Percentiles rank a stretch among this genome's conserved stretches.
Evolutionary conservation across 2,797 vertebrate genomes (phyloP).

Genomic region (Linurgus olivaceus): DNA sequence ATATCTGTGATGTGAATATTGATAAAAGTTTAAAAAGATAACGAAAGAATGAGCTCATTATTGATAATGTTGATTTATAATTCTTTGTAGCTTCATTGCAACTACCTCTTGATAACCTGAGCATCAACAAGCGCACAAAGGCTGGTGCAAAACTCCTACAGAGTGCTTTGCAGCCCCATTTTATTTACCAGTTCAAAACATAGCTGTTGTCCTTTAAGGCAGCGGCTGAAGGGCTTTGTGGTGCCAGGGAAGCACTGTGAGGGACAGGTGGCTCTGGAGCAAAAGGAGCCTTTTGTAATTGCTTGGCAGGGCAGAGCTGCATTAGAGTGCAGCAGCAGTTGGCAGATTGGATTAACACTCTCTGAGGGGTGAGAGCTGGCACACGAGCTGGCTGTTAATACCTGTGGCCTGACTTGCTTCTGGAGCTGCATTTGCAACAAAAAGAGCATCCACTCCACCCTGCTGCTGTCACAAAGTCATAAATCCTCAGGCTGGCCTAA

Average conservation of each 20-base stretch:
- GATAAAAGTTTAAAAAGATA: not conserved
- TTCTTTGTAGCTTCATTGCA: not conserved
- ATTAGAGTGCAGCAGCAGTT: slow-evolving; percentile 47
- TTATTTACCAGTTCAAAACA: not conserved
- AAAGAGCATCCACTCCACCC: not conserved
- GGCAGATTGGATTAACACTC: slow-evolving; percentile 64
- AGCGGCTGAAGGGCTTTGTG: not conserved
- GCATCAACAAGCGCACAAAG: not conserved
- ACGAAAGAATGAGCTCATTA: not conserved
- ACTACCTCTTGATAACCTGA: not conserved
- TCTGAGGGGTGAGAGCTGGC: slow-evolving; percentile 43
- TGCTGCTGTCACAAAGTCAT: not conserved
- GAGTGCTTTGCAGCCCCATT: not conserved
- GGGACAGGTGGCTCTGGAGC: slow-evolving; percentile 59
- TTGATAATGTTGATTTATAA: not conserved
- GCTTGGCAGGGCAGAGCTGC: slow-evolving; percentile 61
- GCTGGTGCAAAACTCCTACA: not conserved
- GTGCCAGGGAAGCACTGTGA: slow-evolving; percentile 13
- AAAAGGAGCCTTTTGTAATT: slow-evolving; percentile 59
- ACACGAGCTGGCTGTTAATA: slow-evolving; percentile 42
- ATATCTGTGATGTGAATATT: not conserved
- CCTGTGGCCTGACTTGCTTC: not conserved
- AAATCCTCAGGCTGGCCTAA: not conserved
- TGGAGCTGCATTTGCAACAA: not conserved
- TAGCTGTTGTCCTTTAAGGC: not conserved